Evolutionary conservation across 2,888 invertebrate species (phyloP).

Genomic region (Gortyna flavago): DNA sequence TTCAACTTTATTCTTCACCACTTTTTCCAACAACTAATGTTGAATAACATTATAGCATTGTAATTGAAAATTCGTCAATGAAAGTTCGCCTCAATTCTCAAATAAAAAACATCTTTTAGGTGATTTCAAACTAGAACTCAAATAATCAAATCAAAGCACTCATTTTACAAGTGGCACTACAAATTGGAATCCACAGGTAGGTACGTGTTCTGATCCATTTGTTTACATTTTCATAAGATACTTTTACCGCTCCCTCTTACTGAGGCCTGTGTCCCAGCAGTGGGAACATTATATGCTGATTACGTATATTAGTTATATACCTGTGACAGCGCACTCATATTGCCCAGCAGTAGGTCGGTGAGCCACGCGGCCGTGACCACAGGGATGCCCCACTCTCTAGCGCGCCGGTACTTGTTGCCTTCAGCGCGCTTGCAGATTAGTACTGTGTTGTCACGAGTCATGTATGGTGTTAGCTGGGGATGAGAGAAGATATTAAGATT

Average conservation of each 20-base stretch:
- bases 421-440: slow-evolving; percentile 95
- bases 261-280: too few relatives aligned
- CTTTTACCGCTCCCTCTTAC: not conserved
- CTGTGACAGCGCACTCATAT: slow-evolving; percentile 89
- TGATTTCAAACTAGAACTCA: too few relatives aligned
- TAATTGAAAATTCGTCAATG: too few relatives aligned
- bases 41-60: too few relatives aligned
- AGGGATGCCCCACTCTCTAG: slow-evolving; percentile 97
- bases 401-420: slow-evolving; percentile 96
- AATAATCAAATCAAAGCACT: too few relatives aligned
- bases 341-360: slow-evolving; percentile 91
- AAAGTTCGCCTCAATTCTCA: too few relatives aligned
- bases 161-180: too few relatives aligned
- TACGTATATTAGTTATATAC: not conserved
- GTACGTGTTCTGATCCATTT: not conserved
- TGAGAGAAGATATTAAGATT: not conserved
- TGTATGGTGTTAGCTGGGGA: slow-evolving; percentile 92
- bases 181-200: not conserved
- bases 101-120: too few relatives aligned
- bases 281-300: not conserved
- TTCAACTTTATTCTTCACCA: not conserved
- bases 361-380: slow-evolving; percentile 92
- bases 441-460: slow-evolving; percentile 94
- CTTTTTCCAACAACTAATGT: not conserved
- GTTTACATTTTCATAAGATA: not conserved